Evolutionary conservation across 2,113 vertebrate genomes (phyloP).

Genomic region (Amia ocellicauda): DNA sequence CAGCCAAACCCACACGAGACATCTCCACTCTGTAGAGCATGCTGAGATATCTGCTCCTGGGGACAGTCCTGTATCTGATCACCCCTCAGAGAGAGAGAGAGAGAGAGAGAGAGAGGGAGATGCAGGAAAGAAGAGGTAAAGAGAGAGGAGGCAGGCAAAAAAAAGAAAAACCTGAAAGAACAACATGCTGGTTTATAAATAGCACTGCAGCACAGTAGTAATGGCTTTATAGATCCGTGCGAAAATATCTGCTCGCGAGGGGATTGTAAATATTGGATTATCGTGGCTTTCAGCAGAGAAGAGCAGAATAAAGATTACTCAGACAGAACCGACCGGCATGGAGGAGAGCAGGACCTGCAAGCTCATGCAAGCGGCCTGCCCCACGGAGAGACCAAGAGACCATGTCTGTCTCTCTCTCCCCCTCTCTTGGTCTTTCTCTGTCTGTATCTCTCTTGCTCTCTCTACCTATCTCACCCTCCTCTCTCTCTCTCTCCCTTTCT

Average conservation of each 20-base stretch:
- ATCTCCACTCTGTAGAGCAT: too few species aligned
- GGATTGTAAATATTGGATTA: conserved; percentile 14
- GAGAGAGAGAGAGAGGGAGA: background rate
- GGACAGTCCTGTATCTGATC: background rate
- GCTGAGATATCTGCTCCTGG: too few species aligned
- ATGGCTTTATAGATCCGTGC: conserved; percentile 10
- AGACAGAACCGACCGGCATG: background rate
- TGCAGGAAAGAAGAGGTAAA: background rate
- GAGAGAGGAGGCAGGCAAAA: background rate
- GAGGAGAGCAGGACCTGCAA: background rate
- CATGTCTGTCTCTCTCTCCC: background rate
- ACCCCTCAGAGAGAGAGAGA: background rate
- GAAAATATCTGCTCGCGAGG: conserved; percentile 2
- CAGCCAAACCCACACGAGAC: too few species aligned
- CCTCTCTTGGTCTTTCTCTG: background rate
- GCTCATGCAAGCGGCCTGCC: too few species aligned
- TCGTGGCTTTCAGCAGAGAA: background rate
- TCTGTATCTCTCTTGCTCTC: background rate
- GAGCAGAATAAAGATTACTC: conserved; percentile 5
- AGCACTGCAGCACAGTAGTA: conserved; percentile 10
- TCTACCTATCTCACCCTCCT: background rate
- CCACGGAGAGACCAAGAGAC: too few species aligned
- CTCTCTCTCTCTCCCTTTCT: background rate
- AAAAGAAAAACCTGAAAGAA: background rate
- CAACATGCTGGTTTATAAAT: conserved; percentile 12